A percentile compares a stretch with the other conserved stretches of the same genome.
These are phyloP conservation scores for Limnephilus auricula DNA, from an alignment of 2,888 invertebrate species.

Conservation along the genomic window DNA sequence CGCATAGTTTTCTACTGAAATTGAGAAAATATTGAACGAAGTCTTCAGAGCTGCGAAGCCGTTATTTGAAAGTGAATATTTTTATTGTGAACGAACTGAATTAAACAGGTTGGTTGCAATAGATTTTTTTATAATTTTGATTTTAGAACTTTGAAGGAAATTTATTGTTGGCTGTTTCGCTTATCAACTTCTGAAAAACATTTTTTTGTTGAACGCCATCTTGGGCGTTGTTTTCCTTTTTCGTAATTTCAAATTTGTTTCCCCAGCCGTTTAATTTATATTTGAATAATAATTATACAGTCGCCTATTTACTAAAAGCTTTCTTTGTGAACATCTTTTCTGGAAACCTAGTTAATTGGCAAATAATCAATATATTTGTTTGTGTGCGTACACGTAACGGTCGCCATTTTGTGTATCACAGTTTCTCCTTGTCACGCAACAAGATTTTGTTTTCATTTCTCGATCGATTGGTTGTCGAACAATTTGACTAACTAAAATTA, in stretches of 20 bases:
- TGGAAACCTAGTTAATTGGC: not conserved
- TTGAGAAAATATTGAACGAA: not conserved
- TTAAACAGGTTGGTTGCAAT: not conserved
- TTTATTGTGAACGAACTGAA: not conserved
- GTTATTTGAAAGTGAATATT: not conserved
- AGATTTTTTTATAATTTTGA: not conserved
- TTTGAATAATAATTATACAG: not conserved
- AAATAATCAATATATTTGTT: not conserved
- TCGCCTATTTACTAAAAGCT: not conserved
- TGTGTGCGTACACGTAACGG: not conserved
- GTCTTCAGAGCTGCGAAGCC: not conserved
- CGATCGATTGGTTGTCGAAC: not conserved
- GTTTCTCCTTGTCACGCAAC: not conserved
- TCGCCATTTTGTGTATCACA: not conserved
- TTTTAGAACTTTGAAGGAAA: too few species aligned
- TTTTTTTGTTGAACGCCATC: not conserved
- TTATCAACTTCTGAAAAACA: not conserved
- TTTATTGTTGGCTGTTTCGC: too few species aligned
- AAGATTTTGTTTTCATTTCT: not conserved
- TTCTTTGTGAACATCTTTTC: not conserved
- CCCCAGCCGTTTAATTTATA: not conserved
- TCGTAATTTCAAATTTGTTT: not conserved
- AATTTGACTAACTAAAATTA: not conserved
- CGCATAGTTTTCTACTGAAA: not conserved
- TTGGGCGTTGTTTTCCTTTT: not conserved